Evolutionary conservation across 2,113 vertebrate genomes (phyloP).

Genomic region (Labeo rohita): DNA sequence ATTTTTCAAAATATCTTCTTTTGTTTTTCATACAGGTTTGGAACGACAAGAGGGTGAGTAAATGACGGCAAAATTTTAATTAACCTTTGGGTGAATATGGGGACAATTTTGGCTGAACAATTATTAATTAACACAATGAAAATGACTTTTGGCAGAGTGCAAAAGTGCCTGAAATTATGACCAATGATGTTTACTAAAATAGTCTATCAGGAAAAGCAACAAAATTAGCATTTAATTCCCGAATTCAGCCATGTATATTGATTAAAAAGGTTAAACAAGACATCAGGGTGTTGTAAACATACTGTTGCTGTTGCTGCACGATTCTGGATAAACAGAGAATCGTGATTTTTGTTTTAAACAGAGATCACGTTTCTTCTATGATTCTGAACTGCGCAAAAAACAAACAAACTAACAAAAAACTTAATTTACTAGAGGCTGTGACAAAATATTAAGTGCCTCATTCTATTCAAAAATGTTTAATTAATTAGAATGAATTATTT

Average conservation of each 20-base stretch:
- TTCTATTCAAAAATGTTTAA: no score
- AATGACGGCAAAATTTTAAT: no score
- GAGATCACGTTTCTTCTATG: no score
- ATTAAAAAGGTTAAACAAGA: conserved; percentile 48
- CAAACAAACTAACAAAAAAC: no score
- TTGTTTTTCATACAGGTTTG: no score
- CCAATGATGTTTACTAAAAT: background rate
- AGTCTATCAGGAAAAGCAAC: background rate
- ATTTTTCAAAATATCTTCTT: no score
- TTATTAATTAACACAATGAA: background rate
- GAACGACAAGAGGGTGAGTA: no score
- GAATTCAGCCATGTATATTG: background rate
- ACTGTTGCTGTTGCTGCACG: conserved; percentile 16
- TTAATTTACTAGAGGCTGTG: no score
- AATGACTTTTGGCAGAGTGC: background rate
- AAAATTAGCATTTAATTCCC: background rate
- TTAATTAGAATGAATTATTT: no score
- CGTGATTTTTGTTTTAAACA: no score
- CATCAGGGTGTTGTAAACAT: conserved; percentile 35
- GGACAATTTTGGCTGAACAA: background rate
- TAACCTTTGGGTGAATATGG: background rate
- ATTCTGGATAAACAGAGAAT: background rate
- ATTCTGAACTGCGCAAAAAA: no score
- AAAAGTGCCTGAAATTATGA: background rate
- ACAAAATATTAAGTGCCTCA: no score